Evolutionary conservation across 2,888 invertebrate genomes (phyloP), one percentile per base, ranked within the genome.

Genomic region (Meliscaeva auricollis): DNA sequence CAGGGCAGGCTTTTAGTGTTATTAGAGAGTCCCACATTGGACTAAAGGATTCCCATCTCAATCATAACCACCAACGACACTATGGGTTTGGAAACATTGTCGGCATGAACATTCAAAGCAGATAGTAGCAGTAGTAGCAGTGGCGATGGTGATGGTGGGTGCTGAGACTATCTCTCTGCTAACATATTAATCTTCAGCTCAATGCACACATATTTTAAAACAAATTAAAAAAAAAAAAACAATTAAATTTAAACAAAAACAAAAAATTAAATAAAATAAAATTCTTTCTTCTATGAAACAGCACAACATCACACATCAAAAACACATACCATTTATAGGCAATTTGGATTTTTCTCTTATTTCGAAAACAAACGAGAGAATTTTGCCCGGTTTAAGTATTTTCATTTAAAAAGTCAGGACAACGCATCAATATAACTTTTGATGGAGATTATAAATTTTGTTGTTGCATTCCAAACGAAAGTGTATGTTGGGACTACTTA

Each of bases 1-100:
- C n/a, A 13, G 4, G 41, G 11, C 1, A 64, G 64, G 64, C 64
- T 64, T 64, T 64, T 64, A 64, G 64, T 64, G 17, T 46, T 64
- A 46, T 64, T 64, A 62, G 17, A 62, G 17, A 64, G 46, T 17
- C 22, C 35, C 58, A 48, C 32, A 46, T n/a, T 11, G 46, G 17
- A 46, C 46, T 17, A 64, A 46, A 30, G 64, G 64, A 64, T 46
- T 64, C 64, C 11, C 44, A 13, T 46, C 64, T 17, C 46, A 44
- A 64, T 46, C 46, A 32, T 46, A 46, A 17, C 46, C 41, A 22
- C 15, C 15, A 32, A n/a, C 60, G 8, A 26, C n/a, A 17, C 13
- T 15, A 30, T n/a, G n/a, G 46, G 17, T 9, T 44, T 6, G 41
- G 17, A 15, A 11, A 32, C 38, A 64, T 32, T 64, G 64, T 46